Percentiles rank a stretch among this genome's conserved stretches.
phyloP scores from a whole-genome alignment of 1,140 invertebrate genomes.

The Drosophila nikananu region DNA sequence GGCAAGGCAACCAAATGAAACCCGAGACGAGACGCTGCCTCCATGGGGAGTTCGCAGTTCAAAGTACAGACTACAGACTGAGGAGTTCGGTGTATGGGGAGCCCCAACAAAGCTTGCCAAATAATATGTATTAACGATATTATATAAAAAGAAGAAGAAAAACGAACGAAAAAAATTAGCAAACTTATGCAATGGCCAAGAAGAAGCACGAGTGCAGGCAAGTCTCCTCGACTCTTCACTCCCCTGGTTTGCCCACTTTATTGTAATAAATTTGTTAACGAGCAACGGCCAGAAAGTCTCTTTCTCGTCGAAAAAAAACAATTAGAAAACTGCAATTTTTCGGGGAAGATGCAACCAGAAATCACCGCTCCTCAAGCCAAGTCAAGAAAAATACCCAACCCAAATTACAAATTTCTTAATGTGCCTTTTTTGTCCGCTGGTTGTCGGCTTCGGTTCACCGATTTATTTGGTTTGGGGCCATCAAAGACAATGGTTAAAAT shows the following conservation, averaged over 20 bases:
- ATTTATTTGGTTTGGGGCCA: conserved; percentile 55
- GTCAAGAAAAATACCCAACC: conserved; percentile 57
- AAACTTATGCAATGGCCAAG: conserved; percentile 78
- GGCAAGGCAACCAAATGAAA: conserved; percentile 32
- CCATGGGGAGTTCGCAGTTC: conserved; percentile 73
- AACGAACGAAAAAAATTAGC: conserved; percentile 60
- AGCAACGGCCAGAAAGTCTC: conserved; percentile 36
- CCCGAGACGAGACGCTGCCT: conserved; percentile 20
- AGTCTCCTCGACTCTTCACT: not conserved
- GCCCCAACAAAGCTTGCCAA: conserved; percentile 66
- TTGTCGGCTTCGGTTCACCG: conserved; percentile 15
- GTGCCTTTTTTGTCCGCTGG: conserved; percentile 8
- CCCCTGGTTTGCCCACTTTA: conserved; percentile 9
- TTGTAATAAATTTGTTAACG: conserved; percentile 78
- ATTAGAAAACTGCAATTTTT: conserved; percentile 52
- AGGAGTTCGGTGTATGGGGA: conserved; percentile 2
- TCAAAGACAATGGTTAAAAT: conserved; percentile 77
- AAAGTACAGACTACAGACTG: conserved; percentile 64
- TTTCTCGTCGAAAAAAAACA: conserved; percentile 24
- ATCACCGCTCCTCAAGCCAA: conserved; percentile 6
- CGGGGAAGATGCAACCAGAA: conserved; percentile 31
- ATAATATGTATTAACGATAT: conserved; percentile 85
- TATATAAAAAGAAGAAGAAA: conserved; percentile 78
- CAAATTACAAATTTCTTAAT: conserved; percentile 46
- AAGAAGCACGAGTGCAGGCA: conserved; percentile 51